Evolutionary conservation across 2,113 vertebrate genomes (phyloP).

Genomic region (Regulus satrapa): DNA sequence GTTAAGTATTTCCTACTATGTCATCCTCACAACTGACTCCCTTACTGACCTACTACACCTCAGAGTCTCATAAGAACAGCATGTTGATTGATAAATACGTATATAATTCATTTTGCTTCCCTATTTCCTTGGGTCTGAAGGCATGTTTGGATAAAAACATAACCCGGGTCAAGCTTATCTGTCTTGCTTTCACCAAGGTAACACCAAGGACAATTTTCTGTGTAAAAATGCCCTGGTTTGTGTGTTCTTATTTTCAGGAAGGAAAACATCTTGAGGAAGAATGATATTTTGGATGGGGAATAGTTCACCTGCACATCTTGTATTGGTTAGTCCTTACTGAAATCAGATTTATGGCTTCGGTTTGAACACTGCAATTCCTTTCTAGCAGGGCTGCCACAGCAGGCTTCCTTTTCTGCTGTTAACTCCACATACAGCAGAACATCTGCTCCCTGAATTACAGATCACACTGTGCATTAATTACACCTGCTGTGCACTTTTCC

Average conservation of each 20-base stretch:
- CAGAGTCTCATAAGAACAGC: neutral
- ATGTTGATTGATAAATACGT: accelerated
- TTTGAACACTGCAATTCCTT: neutral
- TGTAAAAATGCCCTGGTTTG: neutral
- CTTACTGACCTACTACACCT: neutral
- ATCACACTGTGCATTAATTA: constrained; percentile 34
- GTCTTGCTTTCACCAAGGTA: neutral
- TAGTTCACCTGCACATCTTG: neutral
- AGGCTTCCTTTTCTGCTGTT: neutral
- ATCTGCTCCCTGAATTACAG: constrained; percentile 43
- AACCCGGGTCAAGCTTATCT: neutral
- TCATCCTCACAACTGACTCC: neutral
- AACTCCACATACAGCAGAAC: constrained; percentile 4
- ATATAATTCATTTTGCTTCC: neutral
- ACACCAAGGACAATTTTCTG: neutral
- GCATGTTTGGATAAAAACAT: neutral
- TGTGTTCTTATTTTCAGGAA: neutral
- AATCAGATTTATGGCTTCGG: neutral
- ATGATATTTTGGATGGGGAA: neutral
- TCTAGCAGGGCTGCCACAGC: neutral
- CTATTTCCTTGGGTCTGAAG: neutral
- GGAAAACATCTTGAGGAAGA: neutral
- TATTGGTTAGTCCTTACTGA: neutral
- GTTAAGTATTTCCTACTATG: accelerated
- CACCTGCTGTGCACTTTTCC: constrained; percentile 54